Percentiles rank a stretch among this genome's conserved stretches.
These are phyloP conservation scores for Ectemnius continuus DNA, from an alignment of 2,888 invertebrate genomes.

Conservation along the genomic window DNA sequence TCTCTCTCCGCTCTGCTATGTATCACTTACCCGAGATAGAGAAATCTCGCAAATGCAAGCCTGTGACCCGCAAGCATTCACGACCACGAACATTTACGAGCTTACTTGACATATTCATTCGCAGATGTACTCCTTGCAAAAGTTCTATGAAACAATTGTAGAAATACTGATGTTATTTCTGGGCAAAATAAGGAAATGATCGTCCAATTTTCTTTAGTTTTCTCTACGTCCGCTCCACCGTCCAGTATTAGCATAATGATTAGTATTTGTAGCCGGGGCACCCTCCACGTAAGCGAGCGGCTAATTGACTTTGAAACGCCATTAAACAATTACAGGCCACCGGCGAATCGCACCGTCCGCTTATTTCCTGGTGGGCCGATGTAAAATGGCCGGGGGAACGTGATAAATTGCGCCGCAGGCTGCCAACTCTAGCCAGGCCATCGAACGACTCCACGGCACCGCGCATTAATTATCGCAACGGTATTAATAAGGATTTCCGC, in stretches of 20 bases:
- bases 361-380: conserved; percentile 13
- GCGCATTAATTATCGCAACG: neutral
- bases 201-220: no score
- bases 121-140: no score
- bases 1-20: neutral
- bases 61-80: no score
- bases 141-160: no score
- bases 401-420: conserved; percentile 22
- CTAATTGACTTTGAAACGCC: conserved; percentile 32
- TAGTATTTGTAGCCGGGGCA: conserved; percentile 12
- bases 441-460: neutral
- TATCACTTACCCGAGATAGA: conserved; percentile 43
- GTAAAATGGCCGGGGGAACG: conserved; percentile 10
- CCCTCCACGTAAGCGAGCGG: conserved; percentile 12
- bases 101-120: no score
- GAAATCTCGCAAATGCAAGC: neutral
- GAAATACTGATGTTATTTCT: no score
- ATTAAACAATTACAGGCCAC: conserved; percentile 31
- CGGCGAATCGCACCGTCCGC: conserved; percentile 13
- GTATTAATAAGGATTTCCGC: no score
- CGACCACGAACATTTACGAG: no score
- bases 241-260: conserved; percentile 1
- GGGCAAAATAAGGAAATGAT: no score
- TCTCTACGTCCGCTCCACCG: no score
- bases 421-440: neutral